These are phyloP conservation scores for Lepidocyrtoides sp. DNA, from an alignment of 2,888 invertebrate genomes.

Conservation along the genomic window DNA sequence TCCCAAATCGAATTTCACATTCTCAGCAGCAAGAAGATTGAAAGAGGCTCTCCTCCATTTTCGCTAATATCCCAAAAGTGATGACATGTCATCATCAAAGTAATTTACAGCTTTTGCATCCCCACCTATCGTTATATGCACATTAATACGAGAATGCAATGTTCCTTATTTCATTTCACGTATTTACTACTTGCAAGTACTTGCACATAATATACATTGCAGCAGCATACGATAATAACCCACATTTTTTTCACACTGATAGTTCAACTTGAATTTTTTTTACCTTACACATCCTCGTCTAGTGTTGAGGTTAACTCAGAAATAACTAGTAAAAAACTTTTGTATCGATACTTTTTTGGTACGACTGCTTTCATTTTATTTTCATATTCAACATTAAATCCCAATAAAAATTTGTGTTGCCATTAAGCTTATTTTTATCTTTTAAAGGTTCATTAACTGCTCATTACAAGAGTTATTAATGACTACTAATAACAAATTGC, in stretches of 20 bases:
- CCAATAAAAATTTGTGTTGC: not conserved
- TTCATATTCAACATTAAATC: no score
- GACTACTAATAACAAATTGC: constrained; percentile 22
- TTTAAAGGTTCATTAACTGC: constrained; percentile 69
- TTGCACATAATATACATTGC: no score
- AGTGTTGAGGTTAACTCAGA: no score
- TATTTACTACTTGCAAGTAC: no score
- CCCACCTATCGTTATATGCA: constrained; percentile 20
- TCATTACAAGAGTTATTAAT: not conserved
- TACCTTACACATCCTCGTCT: no score
- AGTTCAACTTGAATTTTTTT: no score
- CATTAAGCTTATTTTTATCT: not conserved
- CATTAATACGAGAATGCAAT: no score
- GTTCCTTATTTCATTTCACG: no score
- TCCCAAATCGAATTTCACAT: constrained; percentile 57
- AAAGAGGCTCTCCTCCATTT: constrained; percentile 35
- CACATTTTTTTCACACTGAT: no score
- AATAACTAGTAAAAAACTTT: no score
- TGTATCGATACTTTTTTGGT: not conserved
- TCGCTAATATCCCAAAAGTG: constrained; percentile 54
- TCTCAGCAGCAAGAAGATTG: not conserved
- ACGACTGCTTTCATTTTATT: not conserved
- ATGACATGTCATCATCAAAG: constrained; percentile 78
- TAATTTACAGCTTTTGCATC: constrained; percentile 74
- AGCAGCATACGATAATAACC: no score